These are phyloP conservation scores for Cairina moschata DNA, from an alignment of 2,113 vertebrate genomes.

Conservation along the genomic window DNA sequence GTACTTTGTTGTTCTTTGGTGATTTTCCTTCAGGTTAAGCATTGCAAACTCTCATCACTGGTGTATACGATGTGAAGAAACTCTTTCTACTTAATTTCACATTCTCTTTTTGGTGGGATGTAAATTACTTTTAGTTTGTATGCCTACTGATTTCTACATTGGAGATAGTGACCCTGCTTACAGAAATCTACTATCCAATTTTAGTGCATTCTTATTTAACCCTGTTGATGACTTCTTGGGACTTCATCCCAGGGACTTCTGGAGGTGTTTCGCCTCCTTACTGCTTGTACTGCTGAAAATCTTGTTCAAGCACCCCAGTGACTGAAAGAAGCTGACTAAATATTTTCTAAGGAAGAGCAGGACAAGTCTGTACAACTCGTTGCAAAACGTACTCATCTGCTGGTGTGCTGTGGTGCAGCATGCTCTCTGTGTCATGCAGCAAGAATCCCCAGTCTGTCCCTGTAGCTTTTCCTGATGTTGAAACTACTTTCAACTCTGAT, in stretches of 20 bases:
- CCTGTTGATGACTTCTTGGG: background rate
- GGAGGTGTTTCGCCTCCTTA: background rate
- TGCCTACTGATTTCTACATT: background rate
- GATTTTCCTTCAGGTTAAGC: background rate
- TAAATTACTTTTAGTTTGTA: background rate
- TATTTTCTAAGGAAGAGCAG: background rate
- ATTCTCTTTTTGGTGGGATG: background rate
- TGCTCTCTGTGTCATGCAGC: background rate
- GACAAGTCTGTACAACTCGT: background rate
- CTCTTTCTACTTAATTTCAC: background rate
- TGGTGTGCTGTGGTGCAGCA: background rate
- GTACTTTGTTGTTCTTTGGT: background rate
- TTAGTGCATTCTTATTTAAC: background rate
- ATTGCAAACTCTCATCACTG: background rate
- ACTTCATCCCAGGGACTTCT: background rate
- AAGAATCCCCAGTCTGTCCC: background rate
- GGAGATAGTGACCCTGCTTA: background rate
- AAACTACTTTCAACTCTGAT: background rate
- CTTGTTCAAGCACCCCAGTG: background rate
- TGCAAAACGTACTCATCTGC: background rate
- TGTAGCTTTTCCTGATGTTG: background rate
- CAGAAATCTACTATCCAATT: background rate
- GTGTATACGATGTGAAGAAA: background rate
- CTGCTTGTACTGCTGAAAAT: background rate
- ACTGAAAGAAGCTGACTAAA: background rate